A percentile compares a stretch with the other conserved stretches of the same genome.
Conservation (phyloP, 2,888 invertebrate genomes). For the Sarcophaga rosellei region DNA sequence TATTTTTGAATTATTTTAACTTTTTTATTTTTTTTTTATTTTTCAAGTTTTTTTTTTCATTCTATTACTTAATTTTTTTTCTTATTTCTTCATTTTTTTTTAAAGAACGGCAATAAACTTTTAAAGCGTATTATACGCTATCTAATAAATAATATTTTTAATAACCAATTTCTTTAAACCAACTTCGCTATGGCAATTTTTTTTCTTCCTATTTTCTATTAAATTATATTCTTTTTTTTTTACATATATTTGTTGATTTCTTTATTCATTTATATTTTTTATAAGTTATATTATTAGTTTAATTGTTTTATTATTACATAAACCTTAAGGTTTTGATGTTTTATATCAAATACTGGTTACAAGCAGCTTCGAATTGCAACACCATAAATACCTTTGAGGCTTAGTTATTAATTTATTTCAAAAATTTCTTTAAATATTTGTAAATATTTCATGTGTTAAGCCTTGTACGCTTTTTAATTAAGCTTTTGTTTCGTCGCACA, state of each 20-base stretch:
- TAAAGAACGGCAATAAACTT: conserved; percentile 50
- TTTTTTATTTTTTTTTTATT: conserved; percentile 62
- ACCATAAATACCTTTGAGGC: conserved; percentile 17
- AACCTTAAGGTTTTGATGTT: conserved; percentile 42
- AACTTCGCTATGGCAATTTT: conserved; percentile 22
- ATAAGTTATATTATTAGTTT: conserved; percentile 34
- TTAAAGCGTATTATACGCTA: not conserved
- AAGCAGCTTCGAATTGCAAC: conserved; percentile 17
- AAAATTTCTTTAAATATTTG: not conserved
- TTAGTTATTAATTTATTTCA: conserved; percentile 12
- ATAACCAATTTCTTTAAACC: not conserved
- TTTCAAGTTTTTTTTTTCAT: conserved; percentile 61
- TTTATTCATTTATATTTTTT: conserved; percentile 25
- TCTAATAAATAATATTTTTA: not conserved
- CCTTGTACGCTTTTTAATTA: conserved; percentile 1
- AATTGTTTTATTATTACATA: not conserved
- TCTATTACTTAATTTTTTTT: conserved; percentile 42
- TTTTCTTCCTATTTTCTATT: conserved; percentile 48
- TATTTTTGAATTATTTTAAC: conserved; percentile 36
- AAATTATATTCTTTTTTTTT: conserved; percentile 21
- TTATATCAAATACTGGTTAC: conserved; percentile 1
- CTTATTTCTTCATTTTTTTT: conserved; percentile 29
- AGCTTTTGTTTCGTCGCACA: not conserved
- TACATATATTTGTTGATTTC: conserved; percentile 5
- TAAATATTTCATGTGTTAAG: not conserved